Evolutionary conservation across 2,113 vertebrate genomes (phyloP).

Genomic region (Cercopithecus mona): DNA sequence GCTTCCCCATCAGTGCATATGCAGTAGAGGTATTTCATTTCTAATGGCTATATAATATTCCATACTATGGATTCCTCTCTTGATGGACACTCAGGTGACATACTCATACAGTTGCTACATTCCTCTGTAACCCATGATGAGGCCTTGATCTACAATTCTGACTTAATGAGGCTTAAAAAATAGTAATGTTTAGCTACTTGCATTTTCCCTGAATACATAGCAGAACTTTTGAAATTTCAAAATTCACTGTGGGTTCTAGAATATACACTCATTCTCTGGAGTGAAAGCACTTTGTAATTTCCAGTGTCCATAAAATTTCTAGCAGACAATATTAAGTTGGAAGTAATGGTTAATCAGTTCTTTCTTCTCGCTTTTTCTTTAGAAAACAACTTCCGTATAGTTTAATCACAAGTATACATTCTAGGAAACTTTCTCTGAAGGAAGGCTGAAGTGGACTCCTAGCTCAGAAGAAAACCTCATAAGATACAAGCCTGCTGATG

Average conservation of each 20-base stretch:
- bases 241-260: not conserved
- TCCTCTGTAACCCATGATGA: not conserved
- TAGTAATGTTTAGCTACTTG: not conserved
- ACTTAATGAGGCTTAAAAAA: not conserved
- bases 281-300: not conserved
- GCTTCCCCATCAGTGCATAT: not conserved
- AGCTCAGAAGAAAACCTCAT: not conserved
- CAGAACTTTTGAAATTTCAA: not conserved
- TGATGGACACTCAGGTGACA: not conserved
- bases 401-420: not conserved
- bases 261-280: constrained; percentile 31
- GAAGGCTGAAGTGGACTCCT: not conserved
- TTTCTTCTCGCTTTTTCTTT: not conserved
- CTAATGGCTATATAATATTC: not conserved
- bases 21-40: not conserved
- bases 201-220: not conserved
- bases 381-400: not conserved
- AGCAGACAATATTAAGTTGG: constrained; percentile 24
- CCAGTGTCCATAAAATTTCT: constrained; percentile 6
- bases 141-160: not conserved
- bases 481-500: not conserved
- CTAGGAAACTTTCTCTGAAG: not conserved
- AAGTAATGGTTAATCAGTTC: constrained; percentile 43
- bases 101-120: not conserved
- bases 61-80: not conserved